Base-by-base conservation (phyloP, 1,140 invertebrate species). In the Theocolax elegans region DNA sequence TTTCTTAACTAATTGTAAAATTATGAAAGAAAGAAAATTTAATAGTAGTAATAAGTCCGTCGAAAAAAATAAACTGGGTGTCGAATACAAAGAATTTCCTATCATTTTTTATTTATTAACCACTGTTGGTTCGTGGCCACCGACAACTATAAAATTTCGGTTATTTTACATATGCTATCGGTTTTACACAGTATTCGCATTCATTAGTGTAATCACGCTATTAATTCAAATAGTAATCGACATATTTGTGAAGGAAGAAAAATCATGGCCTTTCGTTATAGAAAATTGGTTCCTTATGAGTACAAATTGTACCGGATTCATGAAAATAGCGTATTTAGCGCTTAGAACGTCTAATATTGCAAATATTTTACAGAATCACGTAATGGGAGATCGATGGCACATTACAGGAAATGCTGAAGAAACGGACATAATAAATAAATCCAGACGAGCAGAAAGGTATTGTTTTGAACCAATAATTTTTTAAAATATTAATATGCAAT, bases 171-270 rank as follows among this genome's bases (percentile, higher is more conserved):
- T 56, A 67, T 67, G 54, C 67, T 54, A 70, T 54, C 65, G 71
- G 71, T 71, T 66, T 68, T 38, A 23, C 68, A 71, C 56, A 48
- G 44, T 73, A 44, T 67, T 2, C 68, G 92, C 92, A 54, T 81
- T 99, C 42, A 90, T 89, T 79, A 99, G 99, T 87, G 90, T 99
- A 17, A 90, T 99, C 38, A 92, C 97, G n/a, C 96, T 99, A 84
- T 38, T 38, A 12, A 42, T 40, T 0, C 19, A 21, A n/a, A 6
- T 40, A 17, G 31, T 58, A 35, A 13, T 58, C 17, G 29, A 17
- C 17, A 58, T 7, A 0, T 40, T 58, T 4, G 0, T 42, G 0
- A 3, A 8, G 8, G 35, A 40, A 6, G 21, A 17, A n/a, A 46
- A 62, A 31, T 46, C 40, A 3, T 8, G 15, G 10, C 21, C 10